Conservation (phyloP, 2,113 vertebrate species). For the Cebidichthys violaceus region DNA sequence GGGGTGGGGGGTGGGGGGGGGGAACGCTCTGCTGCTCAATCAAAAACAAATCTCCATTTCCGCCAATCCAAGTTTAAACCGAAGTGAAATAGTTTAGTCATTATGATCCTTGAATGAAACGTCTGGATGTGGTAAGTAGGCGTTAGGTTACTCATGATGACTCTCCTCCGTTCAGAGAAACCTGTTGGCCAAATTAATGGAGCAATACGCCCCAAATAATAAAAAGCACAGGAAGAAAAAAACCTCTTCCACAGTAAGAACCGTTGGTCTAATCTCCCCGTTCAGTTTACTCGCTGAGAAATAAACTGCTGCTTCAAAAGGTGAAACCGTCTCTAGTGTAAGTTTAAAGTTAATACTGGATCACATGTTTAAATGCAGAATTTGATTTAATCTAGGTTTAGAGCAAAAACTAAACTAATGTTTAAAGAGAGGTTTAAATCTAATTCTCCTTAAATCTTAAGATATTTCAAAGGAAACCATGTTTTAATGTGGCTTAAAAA, state of each 20-base stretch:
- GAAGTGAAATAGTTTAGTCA: too few species aligned
- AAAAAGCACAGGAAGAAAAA: too few species aligned
- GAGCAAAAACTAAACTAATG: not conserved
- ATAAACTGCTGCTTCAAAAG: too few species aligned
- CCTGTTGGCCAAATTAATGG: not conserved
- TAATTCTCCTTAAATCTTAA: not conserved
- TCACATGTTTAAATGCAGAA: not conserved
- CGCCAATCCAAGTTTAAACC: too few species aligned
- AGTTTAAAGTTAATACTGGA: not conserved
- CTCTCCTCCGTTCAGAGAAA: too few species aligned
- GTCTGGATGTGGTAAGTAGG: too few species aligned
- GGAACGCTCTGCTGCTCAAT: too few species aligned
- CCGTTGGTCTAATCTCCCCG: not conserved
- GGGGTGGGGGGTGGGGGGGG: too few species aligned
- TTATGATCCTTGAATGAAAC: too few species aligned
- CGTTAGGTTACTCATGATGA: too few species aligned
- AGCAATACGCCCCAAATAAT: not conserved
- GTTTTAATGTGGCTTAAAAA: not conserved
- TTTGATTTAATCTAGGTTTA: not conserved
- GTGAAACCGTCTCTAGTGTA: not conserved
- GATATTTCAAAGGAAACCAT: not conserved
- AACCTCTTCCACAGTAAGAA: too few species aligned
- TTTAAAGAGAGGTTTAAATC: not conserved
- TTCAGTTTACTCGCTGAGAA: not conserved
- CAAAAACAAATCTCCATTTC: too few species aligned